Base-by-base conservation (phyloP, 2,113 vertebrate species). In the Nothobranchius kuhntae region DNA sequence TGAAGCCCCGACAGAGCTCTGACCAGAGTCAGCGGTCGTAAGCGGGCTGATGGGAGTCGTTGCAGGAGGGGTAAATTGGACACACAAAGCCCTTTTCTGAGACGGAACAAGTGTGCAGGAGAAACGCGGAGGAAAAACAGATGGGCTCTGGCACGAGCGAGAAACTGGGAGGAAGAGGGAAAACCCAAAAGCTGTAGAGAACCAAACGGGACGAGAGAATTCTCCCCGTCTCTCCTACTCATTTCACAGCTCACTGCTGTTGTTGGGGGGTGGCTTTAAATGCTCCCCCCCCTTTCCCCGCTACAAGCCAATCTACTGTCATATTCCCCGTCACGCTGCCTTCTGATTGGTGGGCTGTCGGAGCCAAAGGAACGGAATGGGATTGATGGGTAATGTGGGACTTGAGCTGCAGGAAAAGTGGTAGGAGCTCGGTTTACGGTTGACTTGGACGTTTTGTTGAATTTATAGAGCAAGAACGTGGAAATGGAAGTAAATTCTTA, bases 381-480 rank as follows among this genome's bases (percentile, higher is more conserved):
- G 86, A 89, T 86, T 91, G 89, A 87, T 89, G 87, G 82, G 81
- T 81, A 83, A 79, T 83, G 82, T 83, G 86, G 79, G 81, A 66
- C 69, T 13, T 58, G 73, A 69, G 81, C 63, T 54, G 15, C 47
- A 64, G 55, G 50, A 46, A 58, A 65, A 46, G 69, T 47, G 72
- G 60, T 45, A 55, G 48, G 30, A 60, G 45, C 24, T 69, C 21
- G 5, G 71, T 57, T 69, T 44, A 44, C 70, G 50, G 70, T 40
- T 65, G 65, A 65, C 65, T 61, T 15, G 12, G 64, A 9, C 45
- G 15, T 1, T 4, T 24, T 66, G 35, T 47, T 68, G 44, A n/a
- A 51, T 44, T 65, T 61, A 45, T 35, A 15, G 51, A n/a, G 7
- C 45, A 17, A 53, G 36, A 53, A 60, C 48, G 35, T 55, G 30